Evolutionary conservation across 1,140 invertebrate genomes (phyloP).

Genomic region (Eupristina koningsbergeri): DNA sequence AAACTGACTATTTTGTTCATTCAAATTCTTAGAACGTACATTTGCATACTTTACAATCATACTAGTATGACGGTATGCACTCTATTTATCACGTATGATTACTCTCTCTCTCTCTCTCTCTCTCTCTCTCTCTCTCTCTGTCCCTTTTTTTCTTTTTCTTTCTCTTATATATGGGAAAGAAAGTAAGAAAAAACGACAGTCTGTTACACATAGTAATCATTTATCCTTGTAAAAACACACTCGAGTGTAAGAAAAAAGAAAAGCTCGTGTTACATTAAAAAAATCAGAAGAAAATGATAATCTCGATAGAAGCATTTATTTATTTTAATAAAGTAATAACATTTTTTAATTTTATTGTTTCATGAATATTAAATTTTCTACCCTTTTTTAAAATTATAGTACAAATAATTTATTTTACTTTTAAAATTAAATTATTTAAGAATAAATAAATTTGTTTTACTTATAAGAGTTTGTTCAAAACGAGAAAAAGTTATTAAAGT

Average conservation of each 20-base stretch:
- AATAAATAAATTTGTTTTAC: too few species aligned
- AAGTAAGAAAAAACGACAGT: not conserved
- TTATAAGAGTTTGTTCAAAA: not conserved
- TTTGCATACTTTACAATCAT: slow-evolving; percentile 11
- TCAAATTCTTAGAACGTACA: not conserved
- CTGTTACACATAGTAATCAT: not conserved
- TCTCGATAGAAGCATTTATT: not conserved
- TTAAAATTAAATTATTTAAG: too few species aligned
- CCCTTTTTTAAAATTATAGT: too few species aligned
- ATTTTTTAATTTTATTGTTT: not conserved
- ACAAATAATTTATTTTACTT: too few species aligned
- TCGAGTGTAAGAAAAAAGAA: not conserved
- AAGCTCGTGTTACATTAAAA: not conserved
- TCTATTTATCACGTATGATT: not conserved
- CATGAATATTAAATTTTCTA: too few species aligned
- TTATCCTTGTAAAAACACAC: not conserved
- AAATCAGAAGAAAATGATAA: not conserved
- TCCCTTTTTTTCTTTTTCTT: too few species aligned
- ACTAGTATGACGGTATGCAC: not conserved
- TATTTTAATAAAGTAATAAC: not conserved
- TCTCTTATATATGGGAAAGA: too few species aligned
- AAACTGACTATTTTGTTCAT: not conserved
- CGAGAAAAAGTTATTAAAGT: too few species aligned
- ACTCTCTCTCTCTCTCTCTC: not conserved
- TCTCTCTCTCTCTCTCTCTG: not conserved